Base-by-base conservation (phyloP, 2,113 vertebrate genomes). In the Zosterops pallidus region DNA sequence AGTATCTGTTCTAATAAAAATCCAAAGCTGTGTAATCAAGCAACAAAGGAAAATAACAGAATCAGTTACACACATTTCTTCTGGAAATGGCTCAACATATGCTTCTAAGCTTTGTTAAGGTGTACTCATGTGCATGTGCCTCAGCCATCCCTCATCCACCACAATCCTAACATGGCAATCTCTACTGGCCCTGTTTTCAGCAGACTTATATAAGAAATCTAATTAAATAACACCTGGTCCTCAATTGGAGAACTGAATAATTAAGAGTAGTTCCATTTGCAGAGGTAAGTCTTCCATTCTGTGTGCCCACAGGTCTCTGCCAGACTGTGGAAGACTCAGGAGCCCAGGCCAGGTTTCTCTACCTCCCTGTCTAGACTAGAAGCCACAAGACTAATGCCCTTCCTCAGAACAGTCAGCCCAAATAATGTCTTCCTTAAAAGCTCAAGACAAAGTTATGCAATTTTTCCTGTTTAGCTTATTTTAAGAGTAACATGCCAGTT, bases 311-410 rank as follows among this genome's bases (percentile, higher is more conserved):
- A 72, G 25, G 49, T 42, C 69, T 78, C 76, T 83, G 64, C 41
- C 65, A 91, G 81, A 4, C 31, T 68, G 49, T 24, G 68, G 53
- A 90, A 81, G 89, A 60, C 65, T 37, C 25, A 79, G 80, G 81
- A 91, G 82, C 46, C 3, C 3, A 75, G 62, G 83, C 91, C 95
- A 96, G 77, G 74, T 84, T 91, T 92, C 65, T 84, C 49, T 91
- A 75, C 89, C 60, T 95, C 86, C 44, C 81, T 1, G 77, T 92
- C 94, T 95, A 96, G 96, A 96, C 92, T 60, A 69, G 64, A 94
- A 95, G 86, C 92, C 94, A 91, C 83, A 92, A 89, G 57, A 74
- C 44, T 71, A 55, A 92, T 14, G 80, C 3, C 59, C 74, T 74
- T 67, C 88, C 78, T 95, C 75, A 88, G 63, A 74, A 60, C 37